A percentile compares a stretch with the other conserved stretches of the same genome.
Conservation (phyloP, 2,888 invertebrate species). For the Rhagium mordax region DNA sequence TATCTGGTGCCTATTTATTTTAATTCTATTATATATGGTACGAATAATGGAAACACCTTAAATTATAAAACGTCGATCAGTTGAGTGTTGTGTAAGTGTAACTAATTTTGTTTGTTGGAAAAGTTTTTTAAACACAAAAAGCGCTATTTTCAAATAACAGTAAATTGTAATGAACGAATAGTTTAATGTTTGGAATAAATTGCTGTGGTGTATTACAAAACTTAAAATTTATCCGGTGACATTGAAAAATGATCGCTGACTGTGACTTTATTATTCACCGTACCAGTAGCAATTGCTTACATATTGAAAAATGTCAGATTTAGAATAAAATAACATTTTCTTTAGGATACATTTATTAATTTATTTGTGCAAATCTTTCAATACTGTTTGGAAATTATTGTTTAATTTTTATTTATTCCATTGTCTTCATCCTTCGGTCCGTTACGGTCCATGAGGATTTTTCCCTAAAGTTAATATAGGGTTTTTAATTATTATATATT, state of each 20-base stretch:
- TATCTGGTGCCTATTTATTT: slow-evolving; percentile 14
- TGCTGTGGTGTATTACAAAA: neutral
- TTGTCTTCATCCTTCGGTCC: no score
- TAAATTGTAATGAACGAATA: slow-evolving; percentile 2
- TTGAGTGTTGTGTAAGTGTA: slow-evolving; percentile 12
- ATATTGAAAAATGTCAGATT: neutral
- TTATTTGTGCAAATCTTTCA: no score
- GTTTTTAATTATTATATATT: no score
- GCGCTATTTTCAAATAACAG: slow-evolving; percentile 20
- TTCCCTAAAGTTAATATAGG: no score
- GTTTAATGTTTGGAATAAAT: slow-evolving; percentile 1
- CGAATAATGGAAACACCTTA: neutral
- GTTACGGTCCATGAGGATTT: no score
- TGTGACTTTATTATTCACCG: neutral
- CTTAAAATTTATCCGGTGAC: neutral
- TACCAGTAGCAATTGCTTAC: neutral
- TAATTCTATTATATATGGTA: neutral
- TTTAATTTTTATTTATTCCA: no score
- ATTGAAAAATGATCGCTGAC: neutral
- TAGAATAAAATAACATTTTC: neutral
- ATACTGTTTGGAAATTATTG: no score
- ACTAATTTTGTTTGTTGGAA: slow-evolving; percentile 29
- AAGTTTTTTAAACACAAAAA: slow-evolving; percentile 24
- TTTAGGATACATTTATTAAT: neutral
- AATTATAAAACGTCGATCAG: neutral